These are phyloP conservation scores for Leptobrachium leishanense DNA, from an alignment of 2,113 vertebrate genomes.

Conservation along the genomic window DNA sequence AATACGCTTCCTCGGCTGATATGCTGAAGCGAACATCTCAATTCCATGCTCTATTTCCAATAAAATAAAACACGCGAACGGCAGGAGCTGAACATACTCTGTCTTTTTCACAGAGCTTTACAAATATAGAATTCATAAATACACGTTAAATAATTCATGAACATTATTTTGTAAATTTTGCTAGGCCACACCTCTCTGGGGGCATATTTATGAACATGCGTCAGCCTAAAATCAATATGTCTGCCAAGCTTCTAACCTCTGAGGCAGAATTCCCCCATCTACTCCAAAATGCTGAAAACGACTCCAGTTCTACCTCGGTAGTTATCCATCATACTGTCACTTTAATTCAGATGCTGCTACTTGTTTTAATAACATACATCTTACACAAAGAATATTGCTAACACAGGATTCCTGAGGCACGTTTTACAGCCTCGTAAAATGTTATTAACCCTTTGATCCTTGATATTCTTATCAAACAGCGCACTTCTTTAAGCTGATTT, in stretches of 20 bases:
- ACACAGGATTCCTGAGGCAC: conserved; percentile 77
- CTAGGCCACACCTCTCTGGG: conserved; percentile 80
- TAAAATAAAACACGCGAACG: conserved; percentile 61
- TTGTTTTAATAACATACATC: conserved; percentile 92
- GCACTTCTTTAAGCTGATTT: conserved; percentile 38
- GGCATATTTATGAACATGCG: conserved; percentile 82
- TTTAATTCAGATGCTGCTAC: conserved; percentile 95
- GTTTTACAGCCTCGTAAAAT: conserved; percentile 83
- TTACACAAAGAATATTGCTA: conserved; percentile 85
- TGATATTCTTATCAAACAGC: conserved; percentile 61
- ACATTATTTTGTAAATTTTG: conserved; percentile 81
- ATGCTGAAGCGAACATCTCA: conserved; percentile 54
- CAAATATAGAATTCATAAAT: conserved; percentile 82
- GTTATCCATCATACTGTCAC: conserved; percentile 93
- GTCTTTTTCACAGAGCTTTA: conserved; percentile 67
- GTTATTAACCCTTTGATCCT: conserved; percentile 81
- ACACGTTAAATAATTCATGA: conserved; percentile 94
- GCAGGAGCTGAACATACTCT: conserved; percentile 58
- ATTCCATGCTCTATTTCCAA: conserved; percentile 51
- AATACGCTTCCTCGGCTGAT: conserved; percentile 53
- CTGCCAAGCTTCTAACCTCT: conserved; percentile 74
- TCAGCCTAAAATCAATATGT: conserved; percentile 80
- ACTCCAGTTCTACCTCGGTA: conserved; percentile 74
- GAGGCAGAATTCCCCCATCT: conserved; percentile 80
- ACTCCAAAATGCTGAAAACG: conserved; percentile 76